These are phyloP conservation scores for Ranitomeya imitator DNA, from an alignment of 2,113 vertebrate species.

Conservation along the genomic window DNA sequence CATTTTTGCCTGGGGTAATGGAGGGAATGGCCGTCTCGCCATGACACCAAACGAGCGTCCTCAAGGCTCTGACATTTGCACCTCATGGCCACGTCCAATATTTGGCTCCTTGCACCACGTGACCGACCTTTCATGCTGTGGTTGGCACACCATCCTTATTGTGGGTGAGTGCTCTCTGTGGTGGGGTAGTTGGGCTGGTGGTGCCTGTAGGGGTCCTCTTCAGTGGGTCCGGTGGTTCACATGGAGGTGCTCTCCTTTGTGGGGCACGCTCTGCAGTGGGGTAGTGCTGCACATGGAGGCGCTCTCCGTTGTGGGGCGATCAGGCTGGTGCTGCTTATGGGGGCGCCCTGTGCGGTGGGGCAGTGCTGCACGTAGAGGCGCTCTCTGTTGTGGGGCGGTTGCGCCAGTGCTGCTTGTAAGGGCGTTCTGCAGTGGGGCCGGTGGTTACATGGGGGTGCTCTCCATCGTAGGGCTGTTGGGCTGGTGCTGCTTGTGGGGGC, in stretches of 20 bases:
- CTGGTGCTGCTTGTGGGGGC: no score
- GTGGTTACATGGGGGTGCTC: not conserved
- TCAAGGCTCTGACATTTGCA: constrained; percentile 94
- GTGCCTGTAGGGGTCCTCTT: not conserved
- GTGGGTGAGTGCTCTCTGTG: constrained; percentile 78
- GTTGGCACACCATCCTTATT: constrained; percentile 98
- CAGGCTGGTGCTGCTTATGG: no score
- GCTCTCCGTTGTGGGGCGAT: not conserved
- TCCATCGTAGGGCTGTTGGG: no score
- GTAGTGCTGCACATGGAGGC: no score
- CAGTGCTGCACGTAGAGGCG: no score
- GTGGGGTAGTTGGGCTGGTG: no score
- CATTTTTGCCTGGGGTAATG: constrained; percentile 98
- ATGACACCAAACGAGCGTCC: constrained; percentile 90
- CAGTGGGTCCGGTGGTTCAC: not conserved
- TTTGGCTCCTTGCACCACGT: constrained; percentile 96
- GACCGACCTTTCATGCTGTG: constrained; percentile 91
- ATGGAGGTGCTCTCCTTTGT: no score
- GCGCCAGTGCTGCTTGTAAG: no score
- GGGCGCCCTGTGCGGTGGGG: not conserved
- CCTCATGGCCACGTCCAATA: constrained; percentile 93
- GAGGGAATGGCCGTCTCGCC: constrained; percentile 92
- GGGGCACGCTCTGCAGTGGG: no score
- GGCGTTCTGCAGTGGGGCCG: not conserved
- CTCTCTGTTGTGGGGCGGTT: not conserved